These are phyloP conservation scores for Actinemys pallida DNA, from an alignment of 2,113 vertebrate species.

Conservation along the genomic window DNA sequence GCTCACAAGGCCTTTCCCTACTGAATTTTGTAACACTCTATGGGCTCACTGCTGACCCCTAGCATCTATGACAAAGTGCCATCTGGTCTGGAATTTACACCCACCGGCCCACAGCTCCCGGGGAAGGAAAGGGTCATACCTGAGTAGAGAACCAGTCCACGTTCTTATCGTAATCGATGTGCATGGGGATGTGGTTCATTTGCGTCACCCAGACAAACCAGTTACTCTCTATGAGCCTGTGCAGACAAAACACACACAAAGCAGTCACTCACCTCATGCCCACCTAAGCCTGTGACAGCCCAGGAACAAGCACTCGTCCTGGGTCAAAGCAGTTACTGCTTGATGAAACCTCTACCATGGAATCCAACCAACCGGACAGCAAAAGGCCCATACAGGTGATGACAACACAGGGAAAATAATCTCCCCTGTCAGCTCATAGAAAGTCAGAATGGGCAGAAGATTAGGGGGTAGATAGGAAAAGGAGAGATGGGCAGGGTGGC, in stretches of 20 bases:
- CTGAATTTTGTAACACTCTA: neutral
- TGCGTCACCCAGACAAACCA: slow-evolving; percentile 86
- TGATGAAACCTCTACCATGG: neutral
- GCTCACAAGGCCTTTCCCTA: neutral
- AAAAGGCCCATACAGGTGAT: neutral
- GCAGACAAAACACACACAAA: slow-evolving; percentile 1
- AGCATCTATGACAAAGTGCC: neutral
- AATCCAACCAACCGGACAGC: neutral
- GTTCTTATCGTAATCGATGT: slow-evolving; percentile 84
- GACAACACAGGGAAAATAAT: neutral
- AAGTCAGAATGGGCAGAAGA: neutral
- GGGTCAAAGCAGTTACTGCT: rapidly evolving
- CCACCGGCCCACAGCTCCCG: neutral
- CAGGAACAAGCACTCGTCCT: neutral
- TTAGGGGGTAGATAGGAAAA: neutral
- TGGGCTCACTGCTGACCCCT: neutral
- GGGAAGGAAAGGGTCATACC: slow-evolving; percentile 64
- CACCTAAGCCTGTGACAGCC: neutral
- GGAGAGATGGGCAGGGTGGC: neutral
- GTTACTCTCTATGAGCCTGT: slow-evolving; percentile 82
- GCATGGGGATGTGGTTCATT: slow-evolving; percentile 81
- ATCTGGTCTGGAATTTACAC: neutral
- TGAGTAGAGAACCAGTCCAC: slow-evolving; percentile 86
- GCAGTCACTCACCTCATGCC: neutral
- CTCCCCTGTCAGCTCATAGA: neutral